Percentiles rank a stretch among this genome's conserved stretches.
Evolutionary conservation across 2,888 invertebrate genomes (phyloP).

Genomic region (Gortyna flavago): DNA sequence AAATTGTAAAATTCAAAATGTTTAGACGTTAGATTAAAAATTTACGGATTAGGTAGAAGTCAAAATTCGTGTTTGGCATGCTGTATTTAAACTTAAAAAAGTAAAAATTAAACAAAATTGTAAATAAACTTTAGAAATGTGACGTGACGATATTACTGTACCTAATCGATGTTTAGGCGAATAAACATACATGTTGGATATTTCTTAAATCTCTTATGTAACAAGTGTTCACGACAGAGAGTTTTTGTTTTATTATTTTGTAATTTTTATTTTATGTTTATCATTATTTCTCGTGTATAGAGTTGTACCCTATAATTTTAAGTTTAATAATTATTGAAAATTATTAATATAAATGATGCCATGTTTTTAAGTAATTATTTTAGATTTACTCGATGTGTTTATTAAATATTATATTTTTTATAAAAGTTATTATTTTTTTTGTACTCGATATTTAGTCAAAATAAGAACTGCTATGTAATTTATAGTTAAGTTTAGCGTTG

Average conservation of each 20-base stretch:
- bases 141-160: conserved; percentile 85
- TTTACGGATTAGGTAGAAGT: conserved; percentile 82
- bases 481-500: conserved; percentile 85
- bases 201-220: conserved; percentile 63
- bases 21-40: conserved; percentile 82
- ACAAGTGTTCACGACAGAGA: conserved; percentile 77
- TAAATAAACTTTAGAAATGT: conserved; percentile 86
- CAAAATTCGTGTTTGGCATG: conserved; percentile 88
- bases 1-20: conserved; percentile 84
- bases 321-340: conserved; percentile 70
- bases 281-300: conserved; percentile 67
- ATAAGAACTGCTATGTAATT: conserved; percentile 83
- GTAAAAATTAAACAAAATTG: conserved; percentile 75
- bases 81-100: conserved; percentile 79
- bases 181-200: conserved; percentile 71
- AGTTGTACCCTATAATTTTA: conserved; percentile 70
- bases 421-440: conserved; percentile 88
- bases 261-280: conserved; percentile 66
- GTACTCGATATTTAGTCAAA: conserved; percentile 85
- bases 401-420: conserved; percentile 89
- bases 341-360: conserved; percentile 84
- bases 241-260: conserved; percentile 69
- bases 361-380: conserved; percentile 87
- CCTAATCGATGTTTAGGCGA: conserved; percentile 85
- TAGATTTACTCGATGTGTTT: conserved; percentile 86